These are phyloP conservation scores for Loris lydekkerianus DNA, from an alignment of 2,797 vertebrate genomes.

Conservation along the genomic window DNA sequence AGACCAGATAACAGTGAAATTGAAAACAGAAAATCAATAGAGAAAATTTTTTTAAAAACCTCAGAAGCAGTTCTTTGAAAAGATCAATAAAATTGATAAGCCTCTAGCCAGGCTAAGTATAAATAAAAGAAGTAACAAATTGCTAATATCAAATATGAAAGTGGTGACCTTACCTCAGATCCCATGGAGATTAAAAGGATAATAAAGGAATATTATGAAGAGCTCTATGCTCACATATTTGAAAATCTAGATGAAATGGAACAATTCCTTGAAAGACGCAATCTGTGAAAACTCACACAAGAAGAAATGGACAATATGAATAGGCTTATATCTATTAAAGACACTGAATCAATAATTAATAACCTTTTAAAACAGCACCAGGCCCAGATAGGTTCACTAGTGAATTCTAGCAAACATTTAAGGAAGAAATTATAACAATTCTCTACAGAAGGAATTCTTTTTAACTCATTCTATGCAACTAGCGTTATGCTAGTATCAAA, in stretches of 20 bases:
- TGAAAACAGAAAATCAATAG: neutral
- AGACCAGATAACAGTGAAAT: neutral
- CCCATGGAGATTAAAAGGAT: neutral
- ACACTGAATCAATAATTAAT: slow-evolving; percentile 40
- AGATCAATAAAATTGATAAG: neutral
- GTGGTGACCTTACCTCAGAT: neutral
- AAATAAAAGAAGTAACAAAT: slow-evolving; percentile 10
- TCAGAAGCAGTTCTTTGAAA: neutral
- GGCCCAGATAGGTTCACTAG: neutral
- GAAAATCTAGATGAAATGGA: neutral
- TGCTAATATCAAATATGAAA: slow-evolving; percentile 3
- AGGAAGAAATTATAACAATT: neutral
- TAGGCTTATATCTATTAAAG: neutral
- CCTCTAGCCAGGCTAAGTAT: neutral
- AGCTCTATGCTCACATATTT: neutral
- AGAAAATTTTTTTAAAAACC: neutral
- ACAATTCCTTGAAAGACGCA: neutral
- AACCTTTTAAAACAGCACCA: neutral
- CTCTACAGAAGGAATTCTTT: neutral
- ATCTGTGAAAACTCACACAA: neutral
- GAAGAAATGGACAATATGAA: neutral
- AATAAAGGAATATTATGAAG: neutral
- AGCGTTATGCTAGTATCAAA: neutral
- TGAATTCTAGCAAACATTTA: neutral
- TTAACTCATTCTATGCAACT: neutral